A percentile compares a stretch with the other conserved stretches of the same genome.
phyloP scores from a whole-genome alignment of 2,888 invertebrate genomes.

The Microplitis manilae region DNA sequence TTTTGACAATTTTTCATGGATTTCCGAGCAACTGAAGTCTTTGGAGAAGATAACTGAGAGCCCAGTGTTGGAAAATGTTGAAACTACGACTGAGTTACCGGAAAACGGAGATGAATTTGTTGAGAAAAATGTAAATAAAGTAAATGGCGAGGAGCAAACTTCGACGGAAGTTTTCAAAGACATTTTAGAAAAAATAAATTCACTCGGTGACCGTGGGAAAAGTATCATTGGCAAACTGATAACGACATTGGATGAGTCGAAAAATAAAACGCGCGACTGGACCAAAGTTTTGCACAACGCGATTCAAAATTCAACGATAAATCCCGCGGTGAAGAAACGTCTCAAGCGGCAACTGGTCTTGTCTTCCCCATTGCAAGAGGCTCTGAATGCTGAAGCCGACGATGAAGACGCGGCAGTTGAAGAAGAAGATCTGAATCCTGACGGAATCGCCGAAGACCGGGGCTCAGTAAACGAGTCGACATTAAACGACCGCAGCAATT shows the following conservation, averaged over 20 bases:
- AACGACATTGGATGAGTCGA: constrained; percentile 64
- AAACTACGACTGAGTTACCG: not conserved
- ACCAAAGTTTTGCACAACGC: constrained; percentile 66
- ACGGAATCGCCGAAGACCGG: constrained; percentile 79
- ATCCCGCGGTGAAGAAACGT: constrained; percentile 55
- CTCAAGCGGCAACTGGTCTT: constrained; percentile 74
- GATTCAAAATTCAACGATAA: constrained; percentile 72
- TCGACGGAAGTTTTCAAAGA: constrained; percentile 77
- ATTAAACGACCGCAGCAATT: constrained; percentile 81
- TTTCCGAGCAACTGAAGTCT: not conserved
- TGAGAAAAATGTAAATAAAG: not conserved
- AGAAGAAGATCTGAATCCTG: constrained; percentile 74
- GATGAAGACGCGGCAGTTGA: constrained; percentile 77
- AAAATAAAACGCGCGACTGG: constrained; percentile 48
- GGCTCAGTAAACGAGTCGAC: constrained; percentile 79
- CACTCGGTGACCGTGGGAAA: constrained; percentile 76
- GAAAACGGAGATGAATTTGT: not conserved
- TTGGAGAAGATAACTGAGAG: not conserved
- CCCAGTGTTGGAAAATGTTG: not conserved
- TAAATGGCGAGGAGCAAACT: constrained; percentile 15
- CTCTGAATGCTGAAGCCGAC: constrained; percentile 76
- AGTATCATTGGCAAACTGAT: constrained; percentile 75
- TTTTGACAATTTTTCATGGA: constrained; percentile 15
- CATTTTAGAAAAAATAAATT: constrained; percentile 75
- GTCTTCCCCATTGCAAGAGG: constrained; percentile 71